Evolutionary conservation across 2,888 invertebrate species (phyloP).

Genomic region (Lamellibrachia columna): DNA sequence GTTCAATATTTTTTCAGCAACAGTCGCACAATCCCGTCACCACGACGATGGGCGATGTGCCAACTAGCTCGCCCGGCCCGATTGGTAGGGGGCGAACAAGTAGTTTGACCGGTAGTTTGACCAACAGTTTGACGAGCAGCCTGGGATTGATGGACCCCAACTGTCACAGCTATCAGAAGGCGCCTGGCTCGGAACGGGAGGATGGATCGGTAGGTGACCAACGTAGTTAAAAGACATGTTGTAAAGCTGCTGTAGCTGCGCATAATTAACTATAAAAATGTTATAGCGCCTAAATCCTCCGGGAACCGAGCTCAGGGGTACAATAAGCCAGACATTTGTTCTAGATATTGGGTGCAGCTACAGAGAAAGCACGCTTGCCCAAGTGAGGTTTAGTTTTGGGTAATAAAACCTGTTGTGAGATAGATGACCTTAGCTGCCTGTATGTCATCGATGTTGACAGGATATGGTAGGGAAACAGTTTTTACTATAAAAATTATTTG

Average conservation of each 20-base stretch:
- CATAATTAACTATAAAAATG: not conserved
- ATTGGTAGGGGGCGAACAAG: constrained; percentile 66
- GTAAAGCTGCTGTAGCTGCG: not conserved
- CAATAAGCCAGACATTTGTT: no score
- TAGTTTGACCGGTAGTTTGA: constrained; percentile 49
- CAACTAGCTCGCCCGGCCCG: constrained; percentile 54
- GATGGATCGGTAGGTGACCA: constrained; percentile 44
- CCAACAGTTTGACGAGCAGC: not conserved
- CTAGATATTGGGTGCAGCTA: no score
- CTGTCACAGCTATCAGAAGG: constrained; percentile 56
- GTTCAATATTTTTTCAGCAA: constrained; percentile 16
- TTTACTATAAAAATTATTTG: not conserved
- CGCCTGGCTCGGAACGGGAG: constrained; percentile 66
- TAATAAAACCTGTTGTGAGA: no score
- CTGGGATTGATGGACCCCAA: constrained; percentile 27
- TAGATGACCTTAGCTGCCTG: no score
- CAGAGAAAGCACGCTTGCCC: no score
- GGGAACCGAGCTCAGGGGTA: no score
- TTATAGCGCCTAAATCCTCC: no score
- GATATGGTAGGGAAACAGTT: not conserved
- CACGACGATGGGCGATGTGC: not conserved
- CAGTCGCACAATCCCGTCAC: not conserved
- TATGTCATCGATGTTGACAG: not conserved
- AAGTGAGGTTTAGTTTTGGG: no score
- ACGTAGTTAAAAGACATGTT: not conserved